Evolutionary conservation across 2,113 vertebrate genomes (phyloP).

Genomic region (Bufo bufo): DNA sequence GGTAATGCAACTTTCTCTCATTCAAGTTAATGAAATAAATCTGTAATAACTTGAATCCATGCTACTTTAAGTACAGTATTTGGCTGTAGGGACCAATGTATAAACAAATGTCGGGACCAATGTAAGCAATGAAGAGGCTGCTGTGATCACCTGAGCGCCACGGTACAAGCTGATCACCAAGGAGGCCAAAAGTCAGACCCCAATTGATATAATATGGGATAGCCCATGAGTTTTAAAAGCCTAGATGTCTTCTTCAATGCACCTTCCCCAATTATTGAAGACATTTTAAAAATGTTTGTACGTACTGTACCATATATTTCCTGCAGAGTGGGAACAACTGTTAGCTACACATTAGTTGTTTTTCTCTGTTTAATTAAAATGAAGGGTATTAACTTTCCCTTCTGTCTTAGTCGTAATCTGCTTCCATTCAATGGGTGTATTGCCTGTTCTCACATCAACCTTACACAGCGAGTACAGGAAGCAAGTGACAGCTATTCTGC

Average conservation of each 20-base stretch:
- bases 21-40: too few species aligned
- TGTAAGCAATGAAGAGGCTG: too few species aligned
- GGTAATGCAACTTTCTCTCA: too few species aligned
- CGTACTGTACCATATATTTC: neutral
- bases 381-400: conserved; percentile 33
- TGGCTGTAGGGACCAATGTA: too few species aligned
- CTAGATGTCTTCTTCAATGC: neutral
- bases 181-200: too few species aligned
- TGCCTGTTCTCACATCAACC: conserved; percentile 63
- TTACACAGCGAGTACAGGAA: conserved; percentile 71
- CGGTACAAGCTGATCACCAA: too few species aligned
- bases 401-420: conserved; percentile 48
- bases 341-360: conserved; percentile 17
- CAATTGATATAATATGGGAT: too few species aligned
- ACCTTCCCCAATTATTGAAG: neutral
- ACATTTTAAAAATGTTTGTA: neutral
- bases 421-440: conserved; percentile 39
- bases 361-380: conserved; percentile 44
- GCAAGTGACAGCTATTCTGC: conserved; percentile 67
- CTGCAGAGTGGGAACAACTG: neutral
- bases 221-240: too few species aligned
- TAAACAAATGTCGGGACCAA: too few species aligned
- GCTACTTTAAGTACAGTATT: too few species aligned
- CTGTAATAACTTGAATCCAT: too few species aligned
- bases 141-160: too few species aligned